Conservation (phyloP, 2,888 invertebrate species). For the Tenthredo scrophulariae region DNA sequence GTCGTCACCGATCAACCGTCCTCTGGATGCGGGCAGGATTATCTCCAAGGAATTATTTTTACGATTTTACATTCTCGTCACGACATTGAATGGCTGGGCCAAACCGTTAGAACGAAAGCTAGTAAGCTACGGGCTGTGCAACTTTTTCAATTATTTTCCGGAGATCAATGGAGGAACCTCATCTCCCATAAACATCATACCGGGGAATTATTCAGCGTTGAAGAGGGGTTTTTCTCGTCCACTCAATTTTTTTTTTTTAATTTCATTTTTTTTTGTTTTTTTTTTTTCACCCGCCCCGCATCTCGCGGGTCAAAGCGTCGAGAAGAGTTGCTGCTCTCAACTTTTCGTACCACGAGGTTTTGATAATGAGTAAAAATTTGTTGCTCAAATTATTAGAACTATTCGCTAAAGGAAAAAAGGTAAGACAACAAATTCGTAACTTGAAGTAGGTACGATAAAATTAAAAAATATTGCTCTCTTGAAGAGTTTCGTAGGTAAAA, state of each 20-base stretch:
- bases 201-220: conserved; percentile 64
- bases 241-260: not conserved
- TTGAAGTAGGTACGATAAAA: not conserved
- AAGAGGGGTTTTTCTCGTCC: conserved; percentile 32
- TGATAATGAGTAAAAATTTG: not conserved
- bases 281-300: not conserved
- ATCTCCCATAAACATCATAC: conserved; percentile 60
- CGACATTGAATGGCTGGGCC: not conserved
- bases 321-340: not conserved
- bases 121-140: conserved; percentile 49
- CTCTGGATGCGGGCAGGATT: not conserved
- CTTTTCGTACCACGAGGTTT: not conserved
- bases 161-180: conserved; percentile 61
- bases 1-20: not conserved
- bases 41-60: not conserved
- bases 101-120: not conserved
- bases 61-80: conserved; percentile 2
- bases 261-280: not conserved
- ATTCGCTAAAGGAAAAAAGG: not conserved
- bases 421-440: not conserved
- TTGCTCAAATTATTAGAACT: not conserved
- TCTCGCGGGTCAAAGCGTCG: conserved; percentile 11
- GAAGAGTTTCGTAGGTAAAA: not conserved
- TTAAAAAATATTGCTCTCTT: not conserved
- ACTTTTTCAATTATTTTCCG: conserved; percentile 70